Evolutionary conservation across 2,797 vertebrate species (phyloP).

Genomic region (Fundulus diaphanus): DNA sequence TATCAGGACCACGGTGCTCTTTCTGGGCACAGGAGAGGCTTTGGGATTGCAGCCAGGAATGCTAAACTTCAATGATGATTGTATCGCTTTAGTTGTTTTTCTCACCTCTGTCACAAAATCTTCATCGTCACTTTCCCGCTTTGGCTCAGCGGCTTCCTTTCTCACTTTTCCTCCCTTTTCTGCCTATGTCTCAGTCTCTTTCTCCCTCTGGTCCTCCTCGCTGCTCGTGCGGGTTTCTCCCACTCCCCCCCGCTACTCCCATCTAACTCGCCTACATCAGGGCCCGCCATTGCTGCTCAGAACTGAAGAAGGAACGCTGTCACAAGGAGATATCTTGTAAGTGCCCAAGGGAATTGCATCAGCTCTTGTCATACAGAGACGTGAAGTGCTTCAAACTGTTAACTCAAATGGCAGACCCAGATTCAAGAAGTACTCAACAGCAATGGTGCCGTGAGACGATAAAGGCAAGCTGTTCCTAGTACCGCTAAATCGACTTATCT

Average conservation of each 20-base stretch:
- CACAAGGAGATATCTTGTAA: slow-evolving; percentile 73
- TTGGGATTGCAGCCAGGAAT: slow-evolving; percentile 53
- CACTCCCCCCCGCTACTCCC: not conserved
- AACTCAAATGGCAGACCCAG: slow-evolving; percentile 72
- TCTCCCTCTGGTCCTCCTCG: slow-evolving; percentile 30
- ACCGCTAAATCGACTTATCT: slow-evolving; percentile 44
- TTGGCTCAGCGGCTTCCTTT: slow-evolving; percentile 15
- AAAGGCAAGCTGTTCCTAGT: slow-evolving; percentile 57
- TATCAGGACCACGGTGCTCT: slow-evolving; percentile 49
- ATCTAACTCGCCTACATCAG: slow-evolving; percentile 43
- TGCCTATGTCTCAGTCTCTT: slow-evolving; percentile 15
- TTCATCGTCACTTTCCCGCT: slow-evolving; percentile 29
- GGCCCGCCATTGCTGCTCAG: slow-evolving; percentile 51
- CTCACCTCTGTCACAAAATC: slow-evolving; percentile 31
- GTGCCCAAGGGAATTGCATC: slow-evolving; percentile 74
- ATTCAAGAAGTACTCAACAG: slow-evolving; percentile 59
- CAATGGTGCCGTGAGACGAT: slow-evolving; percentile 45
- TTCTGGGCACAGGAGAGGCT: slow-evolving; percentile 55
- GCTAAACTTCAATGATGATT: slow-evolving; percentile 79
- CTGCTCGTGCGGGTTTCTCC: slow-evolving; percentile 27
- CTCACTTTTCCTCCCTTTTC: slow-evolving; percentile 40
- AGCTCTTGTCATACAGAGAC: slow-evolving; percentile 76
- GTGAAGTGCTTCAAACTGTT: slow-evolving; percentile 76
- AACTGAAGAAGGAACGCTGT: slow-evolving; percentile 69
- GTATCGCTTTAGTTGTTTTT: slow-evolving; percentile 62